phyloP scores from a whole-genome alignment of 2,797 vertebrate species.

The Sphenopsis melanotis region DNA sequence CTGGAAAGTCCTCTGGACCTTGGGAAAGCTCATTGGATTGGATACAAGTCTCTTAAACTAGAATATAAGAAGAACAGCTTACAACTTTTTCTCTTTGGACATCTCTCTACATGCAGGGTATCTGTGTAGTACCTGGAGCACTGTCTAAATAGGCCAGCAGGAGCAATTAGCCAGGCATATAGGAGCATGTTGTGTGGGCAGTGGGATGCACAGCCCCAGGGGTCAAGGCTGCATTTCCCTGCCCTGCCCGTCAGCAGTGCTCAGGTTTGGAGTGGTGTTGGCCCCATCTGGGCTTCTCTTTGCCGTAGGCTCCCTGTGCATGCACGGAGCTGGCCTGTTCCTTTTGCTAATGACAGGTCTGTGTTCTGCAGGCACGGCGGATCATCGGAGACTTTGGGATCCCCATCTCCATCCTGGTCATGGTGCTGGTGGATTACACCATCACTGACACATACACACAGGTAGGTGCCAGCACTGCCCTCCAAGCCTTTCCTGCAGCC shows the following conservation, averaged over 20 bases:
- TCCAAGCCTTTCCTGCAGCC: background rate
- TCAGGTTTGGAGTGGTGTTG: background rate
- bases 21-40: background rate
- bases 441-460: constrained; percentile 94
- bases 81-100: background rate
- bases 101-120: background rate
- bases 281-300: background rate
- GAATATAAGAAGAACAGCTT: background rate
- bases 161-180: background rate
- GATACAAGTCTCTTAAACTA: background rate
- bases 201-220: background rate
- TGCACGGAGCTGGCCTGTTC: background rate
- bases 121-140: background rate
- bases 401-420: constrained; percentile 92
- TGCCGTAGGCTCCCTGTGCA: background rate
- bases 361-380: constrained; percentile 83
- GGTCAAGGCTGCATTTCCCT: background rate
- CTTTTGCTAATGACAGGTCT: background rate
- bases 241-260: background rate
- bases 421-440: constrained; percentile 87
- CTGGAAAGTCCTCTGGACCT: background rate
- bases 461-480: constrained; percentile 61
- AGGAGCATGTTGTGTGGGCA: background rate
- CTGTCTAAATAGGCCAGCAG: background rate
- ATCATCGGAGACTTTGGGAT: constrained; percentile 96